Percentiles rank a stretch among this genome's conserved stretches.
phyloP scores from a whole-genome alignment of 2,888 invertebrate species.

The Apamea monoglypha region DNA sequence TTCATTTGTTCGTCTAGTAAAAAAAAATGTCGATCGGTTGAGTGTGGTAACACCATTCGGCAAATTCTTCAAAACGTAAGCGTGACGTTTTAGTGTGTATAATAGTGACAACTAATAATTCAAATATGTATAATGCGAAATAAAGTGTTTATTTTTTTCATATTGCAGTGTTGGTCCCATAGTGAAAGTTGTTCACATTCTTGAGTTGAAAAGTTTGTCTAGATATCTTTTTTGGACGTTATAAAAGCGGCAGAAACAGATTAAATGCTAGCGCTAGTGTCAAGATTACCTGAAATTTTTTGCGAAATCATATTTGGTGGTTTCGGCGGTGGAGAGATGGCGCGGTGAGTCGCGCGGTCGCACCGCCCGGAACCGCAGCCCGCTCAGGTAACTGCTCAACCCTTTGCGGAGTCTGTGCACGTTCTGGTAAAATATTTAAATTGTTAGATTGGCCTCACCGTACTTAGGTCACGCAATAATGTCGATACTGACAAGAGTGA shows the following conservation, averaged over 20 bases:
- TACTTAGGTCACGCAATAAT: not conserved
- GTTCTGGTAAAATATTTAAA: slow-evolving; percentile 58
- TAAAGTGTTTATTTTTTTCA: not conserved
- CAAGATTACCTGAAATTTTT: slow-evolving; percentile 81
- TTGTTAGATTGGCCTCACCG: not conserved
- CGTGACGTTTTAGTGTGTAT: too few species aligned
- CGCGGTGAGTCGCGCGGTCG: slow-evolving; percentile 69
- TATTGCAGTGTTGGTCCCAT: too few species aligned
- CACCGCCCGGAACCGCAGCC: slow-evolving; percentile 77
- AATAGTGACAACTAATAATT: not conserved
- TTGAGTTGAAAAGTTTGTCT: not conserved
- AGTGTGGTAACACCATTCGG: not conserved
- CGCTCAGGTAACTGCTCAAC: slow-evolving; percentile 79
- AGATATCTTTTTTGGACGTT: not conserved
- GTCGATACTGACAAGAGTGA: not conserved
- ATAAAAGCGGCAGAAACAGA: not conserved
- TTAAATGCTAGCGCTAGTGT: not conserved
- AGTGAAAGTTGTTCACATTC: not conserved
- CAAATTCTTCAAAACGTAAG: not conserved
- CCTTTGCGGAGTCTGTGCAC: slow-evolving; percentile 78
- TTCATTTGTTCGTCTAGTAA: not conserved
- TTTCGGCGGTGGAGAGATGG: slow-evolving; percentile 80
- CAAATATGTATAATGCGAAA: not conserved
- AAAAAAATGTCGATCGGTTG: not conserved
- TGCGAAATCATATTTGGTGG: slow-evolving; percentile 86